Conservation (phyloP, 1,140 invertebrate genomes). For the Parasteatoda tepidariorum region DNA sequence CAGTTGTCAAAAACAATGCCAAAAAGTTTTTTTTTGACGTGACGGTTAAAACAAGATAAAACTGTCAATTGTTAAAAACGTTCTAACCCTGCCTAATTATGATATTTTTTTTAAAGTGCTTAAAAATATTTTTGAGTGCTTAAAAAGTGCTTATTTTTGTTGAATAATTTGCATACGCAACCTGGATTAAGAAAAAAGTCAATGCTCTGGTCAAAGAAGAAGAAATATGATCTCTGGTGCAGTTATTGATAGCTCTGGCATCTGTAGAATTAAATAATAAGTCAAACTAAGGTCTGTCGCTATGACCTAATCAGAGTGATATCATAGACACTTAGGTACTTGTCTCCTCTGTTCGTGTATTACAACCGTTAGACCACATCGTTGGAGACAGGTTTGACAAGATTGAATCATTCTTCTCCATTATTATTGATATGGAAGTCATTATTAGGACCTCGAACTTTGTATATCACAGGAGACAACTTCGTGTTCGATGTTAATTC, state of each 20-base stretch:
- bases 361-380: slow-evolving; percentile 40
- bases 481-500: neutral
- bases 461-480: neutral
- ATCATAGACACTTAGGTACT: slow-evolving; percentile 20
- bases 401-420: slow-evolving; percentile 23
- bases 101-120: too few relatives aligned
- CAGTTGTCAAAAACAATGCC: too few relatives aligned
- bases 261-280: slow-evolving; percentile 22
- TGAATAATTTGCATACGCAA: too few relatives aligned
- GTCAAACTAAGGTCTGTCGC: neutral
- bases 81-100: too few relatives aligned
- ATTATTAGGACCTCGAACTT: slow-evolving; percentile 24
- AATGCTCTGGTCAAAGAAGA: slow-evolving; percentile 19
- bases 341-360: neutral
- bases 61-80: too few relatives aligned
- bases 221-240: slow-evolving; percentile 9
- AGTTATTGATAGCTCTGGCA: slow-evolving; percentile 22
- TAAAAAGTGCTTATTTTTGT: too few relatives aligned
- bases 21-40: too few relatives aligned
- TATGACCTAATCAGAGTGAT: slow-evolving; percentile 37
- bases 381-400: slow-evolving; percentile 50
- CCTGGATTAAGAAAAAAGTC: too few relatives aligned
- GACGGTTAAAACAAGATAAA: too few relatives aligned
- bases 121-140: too few relatives aligned
- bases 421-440: slow-evolving; percentile 35